phyloP scores from a whole-genome alignment of 2,888 invertebrate genomes.

The Mechanitis mazaeus region DNA sequence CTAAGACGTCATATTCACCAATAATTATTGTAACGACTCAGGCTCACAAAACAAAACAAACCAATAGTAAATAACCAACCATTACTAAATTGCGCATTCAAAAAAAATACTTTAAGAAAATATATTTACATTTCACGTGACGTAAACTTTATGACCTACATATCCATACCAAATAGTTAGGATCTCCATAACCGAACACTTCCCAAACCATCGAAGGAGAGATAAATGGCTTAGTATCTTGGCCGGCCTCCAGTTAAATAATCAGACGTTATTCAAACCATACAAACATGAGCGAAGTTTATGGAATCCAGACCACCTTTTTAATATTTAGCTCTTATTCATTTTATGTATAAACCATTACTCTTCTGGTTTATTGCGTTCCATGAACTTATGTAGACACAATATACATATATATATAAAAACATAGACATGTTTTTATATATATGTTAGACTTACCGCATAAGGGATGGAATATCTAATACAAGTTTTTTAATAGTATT shows the following conservation, averaged over 20 bases:
- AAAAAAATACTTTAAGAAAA: neutral
- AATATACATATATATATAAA: neutral
- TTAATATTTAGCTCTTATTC: constrained; percentile 51
- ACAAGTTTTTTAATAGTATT: too few relatives aligned
- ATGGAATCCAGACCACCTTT: constrained; percentile 53
- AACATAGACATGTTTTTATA: too few relatives aligned
- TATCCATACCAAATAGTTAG: constrained; percentile 2
- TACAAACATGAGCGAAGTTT: constrained; percentile 56
- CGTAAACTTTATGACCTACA: neutral
- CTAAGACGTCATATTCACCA: too few relatives aligned
- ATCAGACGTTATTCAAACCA: constrained; percentile 57
- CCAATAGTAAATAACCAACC: neutral
- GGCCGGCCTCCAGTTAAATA: constrained; percentile 64
- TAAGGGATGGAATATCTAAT: too few relatives aligned
- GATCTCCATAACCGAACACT: constrained; percentile 20
- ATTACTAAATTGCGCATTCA: neutral
- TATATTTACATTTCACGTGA: neutral
- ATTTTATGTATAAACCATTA: constrained; percentile 45
- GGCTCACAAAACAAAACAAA: too few relatives aligned
- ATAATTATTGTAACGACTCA: too few relatives aligned
- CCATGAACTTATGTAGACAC: constrained; percentile 27
- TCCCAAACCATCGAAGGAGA: constrained; percentile 33
- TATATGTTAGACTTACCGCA: too few relatives aligned
- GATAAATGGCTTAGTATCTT: constrained; percentile 47
- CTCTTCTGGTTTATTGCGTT: constrained; percentile 40